Conservation (phyloP, 2,888 invertebrate genomes). For the Junonia oenone region DNA sequence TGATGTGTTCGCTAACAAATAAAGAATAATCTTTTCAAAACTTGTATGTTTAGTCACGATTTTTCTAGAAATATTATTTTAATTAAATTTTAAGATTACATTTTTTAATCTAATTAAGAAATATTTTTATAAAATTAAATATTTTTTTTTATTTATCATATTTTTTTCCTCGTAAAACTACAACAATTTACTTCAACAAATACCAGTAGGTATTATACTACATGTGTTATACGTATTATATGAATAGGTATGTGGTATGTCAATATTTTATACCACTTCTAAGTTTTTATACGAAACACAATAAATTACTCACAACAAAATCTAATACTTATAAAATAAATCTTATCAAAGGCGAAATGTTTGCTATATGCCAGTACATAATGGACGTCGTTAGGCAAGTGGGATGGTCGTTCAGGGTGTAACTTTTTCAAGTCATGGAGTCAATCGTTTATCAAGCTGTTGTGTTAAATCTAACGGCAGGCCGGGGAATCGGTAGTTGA, state of each 20-base stretch:
- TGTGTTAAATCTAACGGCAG: constrained; percentile 70
- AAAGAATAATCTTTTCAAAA: neutral
- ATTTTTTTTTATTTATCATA: no score
- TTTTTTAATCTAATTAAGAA: no score
- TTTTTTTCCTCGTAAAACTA: no score
- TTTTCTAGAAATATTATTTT: neutral
- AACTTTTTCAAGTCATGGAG: constrained; percentile 78
- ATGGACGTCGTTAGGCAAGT: constrained; percentile 70
- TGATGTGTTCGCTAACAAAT: neutral
- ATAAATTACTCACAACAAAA: neutral
- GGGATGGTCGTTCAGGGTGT: constrained; percentile 65
- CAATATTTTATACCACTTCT: neutral
- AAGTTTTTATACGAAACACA: neutral
- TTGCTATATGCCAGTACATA: constrained; percentile 53
- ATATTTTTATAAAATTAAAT: no score
- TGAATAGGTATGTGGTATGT: no score
- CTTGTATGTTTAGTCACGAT: neutral
- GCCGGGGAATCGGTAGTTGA: constrained; percentile 29
- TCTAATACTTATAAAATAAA: constrained; percentile 25
- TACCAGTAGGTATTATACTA: no score
- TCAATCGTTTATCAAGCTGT: constrained; percentile 79
- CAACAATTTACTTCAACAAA: no score
- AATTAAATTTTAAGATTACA: no score
- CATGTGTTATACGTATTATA: no score
- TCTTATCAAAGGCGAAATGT: constrained; percentile 44